Percentiles rank a stretch among this genome's conserved stretches.
Evolutionary conservation across 2,888 invertebrate species (phyloP).

Genomic region (Tipula helvola): DNA sequence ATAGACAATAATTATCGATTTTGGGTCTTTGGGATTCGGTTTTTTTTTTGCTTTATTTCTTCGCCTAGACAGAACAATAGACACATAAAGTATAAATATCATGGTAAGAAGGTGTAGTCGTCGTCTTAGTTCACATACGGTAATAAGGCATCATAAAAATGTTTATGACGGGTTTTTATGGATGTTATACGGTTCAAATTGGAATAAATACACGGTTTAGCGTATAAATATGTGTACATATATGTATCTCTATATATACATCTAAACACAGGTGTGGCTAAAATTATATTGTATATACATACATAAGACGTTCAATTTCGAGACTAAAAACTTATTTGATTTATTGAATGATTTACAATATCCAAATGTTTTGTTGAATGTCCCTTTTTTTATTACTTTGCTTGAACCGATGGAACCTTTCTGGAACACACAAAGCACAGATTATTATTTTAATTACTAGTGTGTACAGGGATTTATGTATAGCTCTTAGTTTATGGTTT

Average conservation of each 20-base stretch:
- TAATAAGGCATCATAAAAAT: not conserved
- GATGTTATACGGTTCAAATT: not conserved
- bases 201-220: not conserved
- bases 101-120: not conserved
- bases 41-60: not conserved
- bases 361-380: not conserved
- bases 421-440: not conserved
- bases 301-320: not conserved
- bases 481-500: not conserved
- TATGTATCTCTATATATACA: not conserved
- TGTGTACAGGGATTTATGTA: not conserved
- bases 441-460: not conserved
- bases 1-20: not conserved
- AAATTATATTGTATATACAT: not conserved
- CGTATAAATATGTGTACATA: not conserved
- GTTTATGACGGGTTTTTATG: not conserved
- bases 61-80: not conserved
- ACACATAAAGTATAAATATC: not conserved
- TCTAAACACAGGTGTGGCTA: not conserved
- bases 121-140: not conserved
- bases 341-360: not conserved
- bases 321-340: not conserved
- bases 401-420: not conserved
- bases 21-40: not conserved
- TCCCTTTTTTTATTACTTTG: not conserved